A percentile compares a stretch with the other conserved stretches of the same genome.
These are phyloP conservation scores for Malaclemys terrapin DNA, from an alignment of 2,113 vertebrate species.

Conservation along the genomic window DNA sequence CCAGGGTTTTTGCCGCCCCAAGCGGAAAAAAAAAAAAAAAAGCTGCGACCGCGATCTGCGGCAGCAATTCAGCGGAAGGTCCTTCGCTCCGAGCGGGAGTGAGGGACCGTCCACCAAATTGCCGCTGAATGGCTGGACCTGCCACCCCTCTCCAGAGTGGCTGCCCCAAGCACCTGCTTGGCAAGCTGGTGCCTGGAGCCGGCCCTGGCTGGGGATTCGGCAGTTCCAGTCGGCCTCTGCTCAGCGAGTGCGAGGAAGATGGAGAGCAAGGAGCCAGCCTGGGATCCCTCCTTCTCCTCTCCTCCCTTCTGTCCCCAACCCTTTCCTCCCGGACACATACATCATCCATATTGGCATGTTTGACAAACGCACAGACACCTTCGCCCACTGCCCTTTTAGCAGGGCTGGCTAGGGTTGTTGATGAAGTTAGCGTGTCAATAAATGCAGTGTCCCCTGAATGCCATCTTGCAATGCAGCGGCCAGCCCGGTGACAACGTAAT, in stretches of 20 bases:
- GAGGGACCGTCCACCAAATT: too few relatives aligned
- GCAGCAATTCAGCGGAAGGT: too few relatives aligned
- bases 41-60: too few relatives aligned
- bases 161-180: too few relatives aligned
- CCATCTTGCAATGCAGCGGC: background rate
- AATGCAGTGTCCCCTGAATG: background rate
- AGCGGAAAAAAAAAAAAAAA: too few relatives aligned
- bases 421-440: background rate
- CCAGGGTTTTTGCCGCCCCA: too few relatives aligned
- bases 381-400: conserved; percentile 24
- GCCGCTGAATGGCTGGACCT: too few relatives aligned
- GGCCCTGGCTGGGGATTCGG: background rate
- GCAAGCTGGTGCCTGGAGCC: too few relatives aligned
- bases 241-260: background rate
- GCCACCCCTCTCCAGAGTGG: too few relatives aligned
- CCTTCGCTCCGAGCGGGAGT: too few relatives aligned
- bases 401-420: background rate
- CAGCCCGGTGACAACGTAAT: background rate
- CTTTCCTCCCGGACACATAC: background rate
- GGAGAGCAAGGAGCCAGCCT: background rate
- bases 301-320: background rate
- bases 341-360: conserved; percentile 11
- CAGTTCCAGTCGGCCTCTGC: background rate
- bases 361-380: background rate
- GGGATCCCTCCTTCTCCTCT: background rate